phyloP scores from a whole-genome alignment of 2,888 invertebrate species.

The Neoscelio sp. region DNA sequence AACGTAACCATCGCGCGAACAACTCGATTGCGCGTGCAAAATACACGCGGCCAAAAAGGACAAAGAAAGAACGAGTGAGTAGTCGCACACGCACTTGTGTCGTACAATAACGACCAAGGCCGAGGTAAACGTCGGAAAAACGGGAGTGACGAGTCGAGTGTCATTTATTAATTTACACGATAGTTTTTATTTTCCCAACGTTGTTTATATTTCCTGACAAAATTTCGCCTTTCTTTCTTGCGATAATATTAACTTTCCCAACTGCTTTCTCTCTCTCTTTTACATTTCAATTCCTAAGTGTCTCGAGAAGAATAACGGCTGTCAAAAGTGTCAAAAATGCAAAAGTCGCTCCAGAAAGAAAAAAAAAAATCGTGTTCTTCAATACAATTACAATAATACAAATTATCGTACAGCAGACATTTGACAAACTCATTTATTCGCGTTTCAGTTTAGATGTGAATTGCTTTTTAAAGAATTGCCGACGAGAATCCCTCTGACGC shows the following conservation, averaged over 20 bases:
- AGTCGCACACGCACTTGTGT: constrained; percentile 41
- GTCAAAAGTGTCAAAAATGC: no score
- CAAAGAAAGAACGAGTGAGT: constrained; percentile 34
- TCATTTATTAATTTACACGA: constrained; percentile 56
- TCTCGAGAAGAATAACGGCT: no score
- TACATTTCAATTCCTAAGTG: no score
- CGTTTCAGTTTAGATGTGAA: constrained; percentile 20
- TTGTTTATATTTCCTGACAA: no score
- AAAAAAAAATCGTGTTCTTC: no score
- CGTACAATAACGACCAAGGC: constrained; percentile 47
- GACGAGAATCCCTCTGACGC: constrained; percentile 16
- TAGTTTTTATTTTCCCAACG: neutral
- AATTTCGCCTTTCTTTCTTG: no score
- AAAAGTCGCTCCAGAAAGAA: no score
- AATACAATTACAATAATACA: neutral
- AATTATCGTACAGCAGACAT: neutral
- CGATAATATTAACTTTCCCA: no score
- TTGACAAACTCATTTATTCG: constrained; percentile 2
- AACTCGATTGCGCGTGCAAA: constrained; percentile 65
- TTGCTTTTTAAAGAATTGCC: constrained; percentile 34
- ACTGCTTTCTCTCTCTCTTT: no score
- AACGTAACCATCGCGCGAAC: constrained; percentile 57
- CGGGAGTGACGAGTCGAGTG: constrained; percentile 55
- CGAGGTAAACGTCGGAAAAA: constrained; percentile 62
- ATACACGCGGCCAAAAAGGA: constrained; percentile 55